Evolutionary conservation across 2,113 vertebrate species (phyloP), one percentile per base, ranked within the genome.

Genomic region (Sebastes fasciatus): DNA sequence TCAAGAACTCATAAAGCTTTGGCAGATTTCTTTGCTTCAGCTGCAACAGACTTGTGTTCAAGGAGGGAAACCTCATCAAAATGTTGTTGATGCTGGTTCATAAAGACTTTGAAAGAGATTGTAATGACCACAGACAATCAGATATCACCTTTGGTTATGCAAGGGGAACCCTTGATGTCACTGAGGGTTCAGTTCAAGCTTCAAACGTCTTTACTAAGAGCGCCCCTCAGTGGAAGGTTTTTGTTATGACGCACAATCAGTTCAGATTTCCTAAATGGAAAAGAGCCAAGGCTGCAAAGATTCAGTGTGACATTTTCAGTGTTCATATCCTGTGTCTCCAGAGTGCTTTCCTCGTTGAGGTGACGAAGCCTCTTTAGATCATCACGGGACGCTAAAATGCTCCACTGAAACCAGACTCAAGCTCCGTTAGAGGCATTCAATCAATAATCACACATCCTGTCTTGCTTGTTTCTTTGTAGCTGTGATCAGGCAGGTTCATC

Each of bases 121-220:
- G 74, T 48, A 69, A 77, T 64, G 57, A 90, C 74, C 71, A 61
- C 81, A 83, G 93, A 91, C 91, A 90, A 93, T 91, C 89, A 85
- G 26, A 86, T 75, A 61, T 71, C 49, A 23, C 48, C 60, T 77
- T 82, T 58, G 54, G 42, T 67, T 46, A 34, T 42, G 17, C 14
- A 51, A 64, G 48, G 40, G 70, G 64, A 77, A 43, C 23, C 40
- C 51, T n/a, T 52, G 73, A 34, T 4, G 8, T 62, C n/a, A 42
- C 11, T 10, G 2, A 60, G 69, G 54, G 49, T 51, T 78, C 46
- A 8, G 49, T 23, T 77, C 10, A 46, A 58, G 69, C 54, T 23
- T 60, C 11, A 34, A 34, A 34, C 34, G 5, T 58, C 46, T 86
- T 80, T 70, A 73, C 63, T 40, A n/a, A 76, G 80, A 88, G 86